A percentile compares a stretch with the other conserved stretches of the same genome.
These are phyloP conservation scores for Zophobas morio DNA, from an alignment of 1,140 invertebrate genomes.

Conservation along the genomic window DNA sequence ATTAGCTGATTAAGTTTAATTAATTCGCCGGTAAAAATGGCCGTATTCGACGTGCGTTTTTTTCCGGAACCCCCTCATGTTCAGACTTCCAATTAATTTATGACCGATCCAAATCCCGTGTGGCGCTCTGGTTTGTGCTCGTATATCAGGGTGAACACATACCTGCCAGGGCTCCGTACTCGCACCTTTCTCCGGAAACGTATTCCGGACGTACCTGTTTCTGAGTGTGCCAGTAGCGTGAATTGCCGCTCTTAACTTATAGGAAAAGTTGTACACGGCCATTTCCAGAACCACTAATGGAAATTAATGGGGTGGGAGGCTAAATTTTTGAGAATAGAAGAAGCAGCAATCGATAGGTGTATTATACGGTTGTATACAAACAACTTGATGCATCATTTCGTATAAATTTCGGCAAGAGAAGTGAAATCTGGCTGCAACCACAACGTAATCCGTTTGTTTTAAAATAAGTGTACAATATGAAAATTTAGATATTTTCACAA, in stretches of 20 bases:
- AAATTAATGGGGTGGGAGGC: conserved; percentile 44
- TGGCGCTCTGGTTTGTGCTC: conserved; percentile 12
- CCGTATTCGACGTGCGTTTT: conserved; percentile 3
- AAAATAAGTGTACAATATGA: no score
- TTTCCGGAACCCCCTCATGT: conserved; percentile 9
- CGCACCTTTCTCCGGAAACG: conserved; percentile 36
- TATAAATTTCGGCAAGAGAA: no score
- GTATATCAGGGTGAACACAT: conserved; percentile 45
- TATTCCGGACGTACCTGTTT: conserved; percentile 37
- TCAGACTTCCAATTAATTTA: conserved; percentile 44
- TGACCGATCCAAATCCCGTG: conserved; percentile 45
- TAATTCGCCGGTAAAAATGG: conserved; percentile 30
- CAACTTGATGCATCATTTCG: no score
- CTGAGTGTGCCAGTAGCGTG: conserved; percentile 27
- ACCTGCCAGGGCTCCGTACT: conserved; percentile 32
- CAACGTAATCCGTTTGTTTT: no score
- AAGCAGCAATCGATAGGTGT: no score
- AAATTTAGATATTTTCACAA: no score
- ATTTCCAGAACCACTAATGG: conserved; percentile 46
- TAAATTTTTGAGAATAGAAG: no score
- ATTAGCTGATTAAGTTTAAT: conserved; percentile 43
- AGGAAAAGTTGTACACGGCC: conserved; percentile 43
- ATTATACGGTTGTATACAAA: no score
- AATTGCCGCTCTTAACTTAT: conserved; percentile 47
- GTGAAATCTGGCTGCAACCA: no score